Evolutionary conservation across 2,888 invertebrate species (phyloP).

Genomic region (Oxystoma pomonae): DNA sequence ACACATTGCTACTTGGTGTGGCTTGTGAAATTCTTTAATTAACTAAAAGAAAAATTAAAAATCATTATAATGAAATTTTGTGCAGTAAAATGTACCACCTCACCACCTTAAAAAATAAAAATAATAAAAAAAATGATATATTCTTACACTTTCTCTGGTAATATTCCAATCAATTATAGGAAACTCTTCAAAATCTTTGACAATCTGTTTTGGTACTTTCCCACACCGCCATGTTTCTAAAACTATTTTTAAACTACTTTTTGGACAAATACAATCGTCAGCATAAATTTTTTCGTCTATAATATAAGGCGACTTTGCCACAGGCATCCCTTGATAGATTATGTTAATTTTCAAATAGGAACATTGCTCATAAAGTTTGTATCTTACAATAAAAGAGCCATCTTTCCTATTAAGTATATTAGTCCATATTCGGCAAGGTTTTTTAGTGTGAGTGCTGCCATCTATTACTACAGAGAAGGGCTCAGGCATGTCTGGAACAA

Average conservation of each 20-base stretch:
- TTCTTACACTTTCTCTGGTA: constrained; percentile 49
- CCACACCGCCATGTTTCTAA: constrained; percentile 63
- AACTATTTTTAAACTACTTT: constrained; percentile 60
- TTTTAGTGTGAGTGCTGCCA: constrained; percentile 50
- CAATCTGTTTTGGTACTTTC: constrained; percentile 63
- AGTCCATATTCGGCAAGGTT: constrained; percentile 66
- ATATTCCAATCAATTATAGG: constrained; percentile 63
- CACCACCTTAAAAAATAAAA: constrained; percentile 3
- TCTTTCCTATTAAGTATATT: constrained; percentile 79
- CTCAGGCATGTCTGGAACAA: constrained; percentile 51
- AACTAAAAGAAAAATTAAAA: constrained; percentile 34
- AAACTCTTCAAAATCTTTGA: constrained; percentile 67
- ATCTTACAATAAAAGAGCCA: constrained; percentile 78
- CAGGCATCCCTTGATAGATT: constrained; percentile 57
- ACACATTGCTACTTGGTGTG: constrained; percentile 81
- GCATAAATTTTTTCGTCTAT: constrained; percentile 66
- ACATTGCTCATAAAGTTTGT: constrained; percentile 75
- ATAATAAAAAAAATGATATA: neutral
- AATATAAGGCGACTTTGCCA: constrained; percentile 61
- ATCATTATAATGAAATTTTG: neutral
- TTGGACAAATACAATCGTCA: constrained; percentile 84
- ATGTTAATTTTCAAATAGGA: constrained; percentile 65
- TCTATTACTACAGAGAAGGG: constrained; percentile 55
- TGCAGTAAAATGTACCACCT: neutral
- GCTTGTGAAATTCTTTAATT: constrained; percentile 67